phyloP scores from a whole-genome alignment of 2,888 invertebrate species.

The Mythimna albipuncta region DNA sequence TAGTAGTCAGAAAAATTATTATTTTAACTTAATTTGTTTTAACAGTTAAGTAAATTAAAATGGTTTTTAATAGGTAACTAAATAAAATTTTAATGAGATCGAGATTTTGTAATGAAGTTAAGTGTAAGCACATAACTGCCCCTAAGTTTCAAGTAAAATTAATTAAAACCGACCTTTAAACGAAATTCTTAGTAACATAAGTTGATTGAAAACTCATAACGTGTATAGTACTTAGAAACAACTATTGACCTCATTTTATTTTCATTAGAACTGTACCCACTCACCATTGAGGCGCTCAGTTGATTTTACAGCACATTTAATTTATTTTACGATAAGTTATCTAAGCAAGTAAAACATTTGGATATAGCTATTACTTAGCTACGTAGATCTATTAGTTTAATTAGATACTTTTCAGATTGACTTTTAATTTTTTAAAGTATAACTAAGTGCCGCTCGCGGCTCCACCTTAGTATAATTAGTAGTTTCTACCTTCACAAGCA shows the following conservation, averaged over 20 bases:
- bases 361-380: constrained; percentile 5
- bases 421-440: constrained; percentile 4
- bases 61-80: neutral
- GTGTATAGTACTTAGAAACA: constrained; percentile 17
- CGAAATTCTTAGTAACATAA: neutral
- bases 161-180: constrained; percentile 3
- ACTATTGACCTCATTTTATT: constrained; percentile 18
- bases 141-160: neutral
- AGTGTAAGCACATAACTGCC: too few relatives aligned
- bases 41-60: too few relatives aligned
- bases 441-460: too few relatives aligned
- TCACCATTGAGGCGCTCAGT: constrained; percentile 1
- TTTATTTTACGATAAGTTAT: constrained; percentile 28
- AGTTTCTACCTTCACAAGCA: too few relatives aligned
- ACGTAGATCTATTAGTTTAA: constrained; percentile 1
- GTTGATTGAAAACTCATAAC: constrained; percentile 11
- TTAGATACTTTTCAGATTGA: constrained; percentile 1
- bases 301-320: constrained; percentile 24
- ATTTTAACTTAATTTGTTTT: neutral
- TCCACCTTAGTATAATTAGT: too few relatives aligned
- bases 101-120: neutral
- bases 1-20: neutral
- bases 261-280: constrained; percentile 6
- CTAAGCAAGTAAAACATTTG: constrained; percentile 3
- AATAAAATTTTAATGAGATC: neutral